phyloP scores from a whole-genome alignment of 1,140 invertebrate species.

The Coelopa frigida region DNA sequence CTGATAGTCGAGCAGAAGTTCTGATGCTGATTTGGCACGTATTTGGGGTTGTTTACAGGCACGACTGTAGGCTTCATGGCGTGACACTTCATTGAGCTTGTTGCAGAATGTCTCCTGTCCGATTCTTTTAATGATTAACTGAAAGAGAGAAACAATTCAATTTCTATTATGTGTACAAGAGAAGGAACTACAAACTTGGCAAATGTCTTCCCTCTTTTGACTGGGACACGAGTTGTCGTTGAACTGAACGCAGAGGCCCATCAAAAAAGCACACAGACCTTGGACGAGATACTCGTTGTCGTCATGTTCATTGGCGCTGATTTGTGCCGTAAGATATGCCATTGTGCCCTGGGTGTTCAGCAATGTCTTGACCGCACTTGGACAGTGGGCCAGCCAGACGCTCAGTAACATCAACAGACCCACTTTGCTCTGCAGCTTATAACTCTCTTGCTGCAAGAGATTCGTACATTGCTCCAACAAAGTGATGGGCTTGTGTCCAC shows the following conservation, averaged over 20 bases:
- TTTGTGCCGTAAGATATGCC: constrained; percentile 73
- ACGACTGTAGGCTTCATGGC: constrained; percentile 84
- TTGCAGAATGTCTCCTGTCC: constrained; percentile 85
- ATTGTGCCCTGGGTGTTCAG: constrained; percentile 78
- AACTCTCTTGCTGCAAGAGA: constrained; percentile 72
- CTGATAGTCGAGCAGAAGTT: constrained; percentile 89
- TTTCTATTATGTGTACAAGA: neutral
- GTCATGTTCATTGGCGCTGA: constrained; percentile 72
- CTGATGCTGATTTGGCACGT: constrained; percentile 62
- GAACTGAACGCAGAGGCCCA: constrained; percentile 87
- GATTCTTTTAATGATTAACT: constrained; percentile 81
- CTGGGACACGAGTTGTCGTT: constrained; percentile 80
- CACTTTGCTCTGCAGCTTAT: constrained; percentile 80
- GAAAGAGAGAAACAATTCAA: constrained; percentile 47
- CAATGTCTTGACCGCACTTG: constrained; percentile 75
- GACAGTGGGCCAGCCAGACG: constrained; percentile 83
- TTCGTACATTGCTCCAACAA: constrained; percentile 81
- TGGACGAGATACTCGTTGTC: constrained; percentile 82
- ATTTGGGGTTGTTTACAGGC: constrained; percentile 91
- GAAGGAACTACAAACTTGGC: constrained; percentile 26
- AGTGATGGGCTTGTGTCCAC: constrained; percentile 76
- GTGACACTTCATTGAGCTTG: constrained; percentile 76
- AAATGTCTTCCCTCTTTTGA: constrained; percentile 74
- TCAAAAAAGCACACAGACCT: constrained; percentile 88
- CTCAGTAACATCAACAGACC: constrained; percentile 86